Conservation (phyloP, 2,888 invertebrate species). For the Sarcophaga caerulescens region DNA sequence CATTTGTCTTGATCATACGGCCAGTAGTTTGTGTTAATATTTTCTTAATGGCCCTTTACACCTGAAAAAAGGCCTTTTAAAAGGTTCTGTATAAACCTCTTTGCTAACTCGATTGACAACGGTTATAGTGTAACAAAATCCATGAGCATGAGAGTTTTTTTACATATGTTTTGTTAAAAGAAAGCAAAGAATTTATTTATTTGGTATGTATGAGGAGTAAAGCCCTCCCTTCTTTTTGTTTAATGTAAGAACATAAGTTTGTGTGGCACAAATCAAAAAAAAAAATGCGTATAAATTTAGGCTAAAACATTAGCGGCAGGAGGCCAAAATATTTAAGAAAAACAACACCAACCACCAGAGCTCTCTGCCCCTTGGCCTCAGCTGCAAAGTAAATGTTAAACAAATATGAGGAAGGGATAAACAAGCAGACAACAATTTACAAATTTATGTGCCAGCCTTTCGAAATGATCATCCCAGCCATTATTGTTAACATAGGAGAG, state of each 20-base stretch:
- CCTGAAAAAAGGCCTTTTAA: too few relatives aligned
- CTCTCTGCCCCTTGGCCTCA: neutral
- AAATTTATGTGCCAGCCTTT: slow-evolving; percentile 10
- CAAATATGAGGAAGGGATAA: neutral
- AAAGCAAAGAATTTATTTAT: slow-evolving; percentile 15
- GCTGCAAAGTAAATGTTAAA: neutral
- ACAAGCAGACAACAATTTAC: slow-evolving; percentile 26
- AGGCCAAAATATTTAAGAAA: slow-evolving; percentile 50
- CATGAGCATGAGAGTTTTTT: too few relatives aligned
- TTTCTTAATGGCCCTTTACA: too few relatives aligned
- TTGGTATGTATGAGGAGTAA: slow-evolving; percentile 40
- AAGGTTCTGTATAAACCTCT: too few relatives aligned
- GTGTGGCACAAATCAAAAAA: slow-evolving; percentile 44
- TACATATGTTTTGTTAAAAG: slow-evolving; percentile 2
- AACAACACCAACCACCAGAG: neutral
- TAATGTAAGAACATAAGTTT: neutral
- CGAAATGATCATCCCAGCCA: slow-evolving; percentile 18
- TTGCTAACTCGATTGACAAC: too few relatives aligned
- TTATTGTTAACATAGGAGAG: neutral
- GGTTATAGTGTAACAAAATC: too few relatives aligned
- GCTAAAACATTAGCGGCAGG: slow-evolving; percentile 62
- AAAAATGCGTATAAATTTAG: slow-evolving; percentile 54
- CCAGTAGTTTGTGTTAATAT: too few relatives aligned
- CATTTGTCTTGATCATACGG: too few relatives aligned
- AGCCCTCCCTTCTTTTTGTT: slow-evolving; percentile 6